Base-by-base conservation (phyloP, 2,113 vertebrate species). In the Regulus satrapa region DNA sequence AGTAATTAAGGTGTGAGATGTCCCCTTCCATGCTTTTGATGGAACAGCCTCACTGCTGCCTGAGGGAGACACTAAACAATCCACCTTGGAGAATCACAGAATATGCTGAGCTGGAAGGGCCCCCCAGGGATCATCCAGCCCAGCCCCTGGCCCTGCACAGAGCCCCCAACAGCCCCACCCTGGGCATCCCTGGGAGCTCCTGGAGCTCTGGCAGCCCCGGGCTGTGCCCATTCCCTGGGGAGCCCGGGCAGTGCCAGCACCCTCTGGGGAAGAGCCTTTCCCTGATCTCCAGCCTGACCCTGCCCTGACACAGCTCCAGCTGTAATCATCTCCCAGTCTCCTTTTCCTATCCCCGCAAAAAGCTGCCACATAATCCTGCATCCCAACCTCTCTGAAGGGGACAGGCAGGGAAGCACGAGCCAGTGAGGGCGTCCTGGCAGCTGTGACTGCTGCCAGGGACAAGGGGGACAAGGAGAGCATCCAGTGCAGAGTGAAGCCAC, bases 271-370 rank as follows among this genome's bases (percentile, higher is more conserved):
- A 66, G 45, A 67, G 3, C 19, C 45, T 61, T 67, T 8, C 2
- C 10, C 41, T 12, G 1, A 38, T 0, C 0, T 38, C 68, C 76
- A 38, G 0, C 18, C 52, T 66, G 8, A n/a, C 0, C 52, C 52
- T 74, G 18, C 45, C 32, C 59, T 81, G 77, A 1, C 52, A 2
- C 52, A 67, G 18, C 19, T 43, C 36, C 62, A 67, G 29, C 8
- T 12, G 1, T 31, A 66, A 25, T 34, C 61, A 66, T 75, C 13
- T 51, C 62, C 34, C 1, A 1, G 8, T 8, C 24, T 63, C 66
- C 31, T 52, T 12, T 10, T 62, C 26, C 34, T 67, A 31, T 18
- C 18, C 43, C 43, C 58, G 18, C 9, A 66, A 40, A 79, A 12
- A 56, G 38, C 48, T 61, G 41, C 19, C 31, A 24, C 19, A 1